Base-by-base conservation (phyloP, 2,888 invertebrate species). In the Polyommatus icarus region DNA sequence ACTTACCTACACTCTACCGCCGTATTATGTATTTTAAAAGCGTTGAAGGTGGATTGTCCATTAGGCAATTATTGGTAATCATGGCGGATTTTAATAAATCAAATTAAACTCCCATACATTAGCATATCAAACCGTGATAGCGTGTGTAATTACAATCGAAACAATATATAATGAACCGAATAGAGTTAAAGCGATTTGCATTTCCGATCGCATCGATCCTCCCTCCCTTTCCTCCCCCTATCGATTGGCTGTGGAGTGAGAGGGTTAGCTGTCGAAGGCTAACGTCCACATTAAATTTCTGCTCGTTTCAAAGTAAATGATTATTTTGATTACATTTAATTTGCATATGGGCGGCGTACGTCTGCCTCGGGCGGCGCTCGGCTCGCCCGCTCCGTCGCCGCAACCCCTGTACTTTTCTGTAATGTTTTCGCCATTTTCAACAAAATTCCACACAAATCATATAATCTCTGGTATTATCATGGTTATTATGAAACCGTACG, bases 381-480 rank as follows among this genome's bases (percentile, higher is more conserved):
- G 84, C 54, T 54, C 54, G 54, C 54, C 54, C 54, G 54, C 54
- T 54, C 18, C 90, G 87, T 88, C 88, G 88, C 89, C 88, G 89
- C 91, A 87, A 91, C 91, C 92, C 93, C 92, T 89, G 91, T 93
- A 92, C 91, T 93, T 93, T 93, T 92, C 91, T 92, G 91, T 93
- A 93, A 94, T 94, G 91, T 94, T 93, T 94, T 94, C 93, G 93
- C 94, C 93, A 92, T 94, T 93, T 93, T 89, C 92, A 93, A 93
- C 93, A 92, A 93, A 93, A 93, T 93, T 94, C 93, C 94, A 84
- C 87, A 90, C 94, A 93, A 94, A 93, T 94, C 91, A 88, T 93
- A 93, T 94, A 94, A 94, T 94, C 92, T 93, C 89, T 89, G 89
- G 87, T 88, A 90, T 93, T 89, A 94, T 94, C 92, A 94, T 93